A percentile compares a stretch with the other conserved stretches of the same genome.
Conservation (phyloP, 2,888 invertebrate genomes). For the Ecdyonurus torrentis region DNA sequence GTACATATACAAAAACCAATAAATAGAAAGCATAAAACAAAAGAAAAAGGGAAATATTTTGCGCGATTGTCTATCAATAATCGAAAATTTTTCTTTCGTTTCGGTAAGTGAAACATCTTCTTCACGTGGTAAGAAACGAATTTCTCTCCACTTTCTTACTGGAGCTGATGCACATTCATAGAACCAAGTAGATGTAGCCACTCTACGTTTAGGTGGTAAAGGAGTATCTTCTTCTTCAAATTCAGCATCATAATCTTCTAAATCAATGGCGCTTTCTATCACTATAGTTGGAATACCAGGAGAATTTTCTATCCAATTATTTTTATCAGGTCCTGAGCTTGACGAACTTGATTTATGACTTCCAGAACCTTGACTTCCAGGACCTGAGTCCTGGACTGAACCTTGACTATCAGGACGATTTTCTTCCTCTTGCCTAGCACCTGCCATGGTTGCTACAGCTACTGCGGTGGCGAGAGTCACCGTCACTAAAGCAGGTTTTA, state of each 20-base stretch:
- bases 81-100: slow-evolving; percentile 19
- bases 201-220: neutral
- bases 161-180: neutral
- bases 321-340: neutral
- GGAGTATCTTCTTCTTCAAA: slow-evolving; percentile 1
- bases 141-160: slow-evolving; percentile 10
- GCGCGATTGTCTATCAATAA: slow-evolving; percentile 38
- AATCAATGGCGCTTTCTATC: neutral
- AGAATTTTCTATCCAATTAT: no score
- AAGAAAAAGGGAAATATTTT: slow-evolving; percentile 36
- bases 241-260: slow-evolving; percentile 1
- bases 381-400: neutral
- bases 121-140: slow-evolving; percentile 14
- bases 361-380: neutral
- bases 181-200: neutral
- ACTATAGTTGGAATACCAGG: neutral
- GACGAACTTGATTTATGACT: neutral
- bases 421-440: neutral
- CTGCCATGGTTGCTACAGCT: neutral
- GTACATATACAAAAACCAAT: slow-evolving; percentile 22
- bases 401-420: neutral
- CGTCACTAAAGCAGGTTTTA: neutral
- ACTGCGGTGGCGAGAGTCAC: neutral
- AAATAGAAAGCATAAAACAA: slow-evolving; percentile 34
- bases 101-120: slow-evolving; percentile 12